Evolutionary conservation across 2,113 vertebrate genomes (phyloP), one percentile per base, ranked within the genome.

Genomic region (Oreochromis spilurus): DNA sequence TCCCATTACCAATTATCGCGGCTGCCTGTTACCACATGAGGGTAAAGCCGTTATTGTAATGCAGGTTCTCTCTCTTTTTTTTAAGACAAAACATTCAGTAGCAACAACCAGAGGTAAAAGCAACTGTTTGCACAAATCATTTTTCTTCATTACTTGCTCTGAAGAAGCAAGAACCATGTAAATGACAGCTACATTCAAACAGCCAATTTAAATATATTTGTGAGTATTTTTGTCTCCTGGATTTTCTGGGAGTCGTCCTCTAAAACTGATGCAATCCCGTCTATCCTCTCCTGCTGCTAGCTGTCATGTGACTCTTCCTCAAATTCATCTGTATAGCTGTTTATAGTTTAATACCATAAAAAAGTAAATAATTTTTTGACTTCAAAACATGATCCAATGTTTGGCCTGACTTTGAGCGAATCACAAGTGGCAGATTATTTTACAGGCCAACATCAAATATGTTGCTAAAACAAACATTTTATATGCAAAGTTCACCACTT

Each of bases 1-100:
- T 90, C 89, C 90, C 78, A 86, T 92, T 81, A 91, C 83, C 81
- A 93, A 92, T 94, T 93, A 95, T 82, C 80, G 58, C 72, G 87
- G 84, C 86, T 83, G 82, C 57, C 50, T 90, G 91, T 92, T 82
- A 88, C 84, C 89, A 93, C 87, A 79, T 65, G 57, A 87, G 91
- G 90, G 60, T 75, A 82, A 86, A 53, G 87, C 65, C 52, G 84
- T 86, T 84, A 80, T 89, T 81, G 19, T 79, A 75, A 87, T 54
- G 54, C 54, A n/a, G 70, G 65, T 84, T 87, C 29, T 83, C 81
- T 80, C 36, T 87, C 81, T 78, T 77, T 78, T 31, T 54, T 72
- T 40, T 21, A 38, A 82, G 57, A 87, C 50, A 57, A 72, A 90
- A 84, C 17, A 81, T 67, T 82, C 5, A 19, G 54, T 9, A 62